These are phyloP conservation scores for Zosterops japonicus DNA, from an alignment of 2,113 vertebrate species.

Conservation along the genomic window DNA sequence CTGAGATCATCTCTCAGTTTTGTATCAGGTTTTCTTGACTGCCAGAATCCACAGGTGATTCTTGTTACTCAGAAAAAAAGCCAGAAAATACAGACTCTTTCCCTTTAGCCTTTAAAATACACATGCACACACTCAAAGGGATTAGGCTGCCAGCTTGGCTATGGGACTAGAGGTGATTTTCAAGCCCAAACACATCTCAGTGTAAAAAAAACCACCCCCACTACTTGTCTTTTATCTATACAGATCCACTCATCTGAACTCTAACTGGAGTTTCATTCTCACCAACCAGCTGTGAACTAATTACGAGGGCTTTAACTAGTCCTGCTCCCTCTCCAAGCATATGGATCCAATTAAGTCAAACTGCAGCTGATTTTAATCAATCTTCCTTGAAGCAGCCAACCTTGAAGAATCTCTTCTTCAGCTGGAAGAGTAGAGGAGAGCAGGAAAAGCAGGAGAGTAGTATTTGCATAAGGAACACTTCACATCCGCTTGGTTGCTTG, in stretches of 20 bases:
- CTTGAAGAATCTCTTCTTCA: constrained; percentile 67
- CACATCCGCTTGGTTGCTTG: constrained; percentile 49
- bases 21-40: background rate
- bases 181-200: background rate
- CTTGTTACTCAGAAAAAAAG: background rate
- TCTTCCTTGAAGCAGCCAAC: constrained; percentile 75
- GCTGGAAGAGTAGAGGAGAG: constrained; percentile 41
- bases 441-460: constrained; percentile 47
- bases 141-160: background rate
- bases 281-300: constrained; percentile 76
- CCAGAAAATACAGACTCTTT: background rate
- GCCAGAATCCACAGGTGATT: background rate
- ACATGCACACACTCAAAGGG: background rate
- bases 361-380: constrained; percentile 79
- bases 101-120: background rate
- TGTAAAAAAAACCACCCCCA: background rate
- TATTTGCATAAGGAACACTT: constrained; percentile 62
- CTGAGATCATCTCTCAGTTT: background rate
- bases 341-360: constrained; percentile 77
- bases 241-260: constrained; percentile 18
- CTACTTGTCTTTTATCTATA: background rate
- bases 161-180: background rate
- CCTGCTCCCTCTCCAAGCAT: constrained; percentile 69
- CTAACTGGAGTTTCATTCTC: constrained; percentile 41
- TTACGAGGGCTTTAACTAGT: constrained; percentile 69